phyloP scores from a whole-genome alignment of 2,888 invertebrate species.

The Eurois occulta region DNA sequence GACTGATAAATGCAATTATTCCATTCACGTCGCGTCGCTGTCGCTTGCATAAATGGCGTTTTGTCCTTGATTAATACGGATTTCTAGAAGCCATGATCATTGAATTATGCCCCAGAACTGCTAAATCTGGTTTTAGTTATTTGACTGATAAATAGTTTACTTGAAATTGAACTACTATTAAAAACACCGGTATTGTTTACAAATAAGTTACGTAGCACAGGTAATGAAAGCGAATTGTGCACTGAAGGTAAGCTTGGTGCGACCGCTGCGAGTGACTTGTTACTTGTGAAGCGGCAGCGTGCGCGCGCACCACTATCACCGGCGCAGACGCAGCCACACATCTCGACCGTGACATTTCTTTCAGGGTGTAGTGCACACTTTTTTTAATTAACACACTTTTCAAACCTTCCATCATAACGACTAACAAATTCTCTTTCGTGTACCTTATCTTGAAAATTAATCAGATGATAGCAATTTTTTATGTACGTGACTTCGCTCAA shows the following conservation, averaged over 20 bases:
- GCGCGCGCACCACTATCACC: constrained; percentile 67
- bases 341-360: constrained; percentile 87
- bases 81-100: constrained; percentile 64
- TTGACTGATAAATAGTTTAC: not conserved
- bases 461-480: constrained; percentile 38
- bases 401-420: constrained; percentile 39
- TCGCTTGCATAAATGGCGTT: constrained; percentile 80
- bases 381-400: constrained; percentile 82
- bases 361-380: constrained; percentile 81
- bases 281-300: constrained; percentile 70
- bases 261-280: constrained; percentile 75
- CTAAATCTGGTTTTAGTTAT: constrained; percentile 6
- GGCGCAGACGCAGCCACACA: constrained; percentile 72
- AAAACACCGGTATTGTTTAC: constrained; percentile 44
- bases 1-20: not conserved
- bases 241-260: constrained; percentile 67
- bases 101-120: constrained; percentile 38
- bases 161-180: not conserved
- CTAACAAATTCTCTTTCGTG: constrained; percentile 42
- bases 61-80: constrained; percentile 75
- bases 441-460: constrained; percentile 60
- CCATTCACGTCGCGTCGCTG: no score
- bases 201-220: constrained; percentile 49
- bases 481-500: constrained; percentile 9
- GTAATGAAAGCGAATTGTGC: constrained; percentile 54